These are phyloP conservation scores for Creontiades dilutus DNA, from an alignment of 2,888 invertebrate species.

Conservation along the genomic window DNA sequence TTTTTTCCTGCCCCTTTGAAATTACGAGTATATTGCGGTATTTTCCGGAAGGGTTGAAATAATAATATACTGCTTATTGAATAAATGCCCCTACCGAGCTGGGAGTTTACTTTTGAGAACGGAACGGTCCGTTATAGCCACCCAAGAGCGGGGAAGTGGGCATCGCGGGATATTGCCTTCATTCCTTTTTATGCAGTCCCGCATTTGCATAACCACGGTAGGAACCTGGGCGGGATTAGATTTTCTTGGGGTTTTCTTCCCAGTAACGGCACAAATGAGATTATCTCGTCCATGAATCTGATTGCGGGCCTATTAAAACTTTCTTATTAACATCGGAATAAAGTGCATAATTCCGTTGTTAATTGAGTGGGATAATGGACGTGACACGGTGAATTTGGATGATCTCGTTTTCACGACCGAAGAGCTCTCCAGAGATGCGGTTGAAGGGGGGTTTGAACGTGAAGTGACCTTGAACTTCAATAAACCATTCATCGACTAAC, in stretches of 20 bases:
- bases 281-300: constrained; percentile 13
- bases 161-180: constrained; percentile 11
- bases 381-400: neutral
- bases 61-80: constrained; percentile 39
- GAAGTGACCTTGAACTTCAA: too few relatives aligned
- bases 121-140: constrained; percentile 2
- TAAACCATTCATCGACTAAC: too few relatives aligned
- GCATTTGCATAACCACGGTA: constrained; percentile 17
- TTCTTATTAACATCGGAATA: constrained; percentile 24
- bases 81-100: neutral
- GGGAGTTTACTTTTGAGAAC: constrained; percentile 1
- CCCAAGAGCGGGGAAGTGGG: neutral
- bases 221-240: constrained; percentile 23
- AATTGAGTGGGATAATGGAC: neutral
- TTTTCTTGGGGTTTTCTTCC: neutral
- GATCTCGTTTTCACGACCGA: neutral
- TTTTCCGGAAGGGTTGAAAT: neutral
- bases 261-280: neutral
- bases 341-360: constrained; percentile 7
- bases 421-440: too few relatives aligned
- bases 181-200: constrained; percentile 17
- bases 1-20: neutral
- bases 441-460: too few relatives aligned
- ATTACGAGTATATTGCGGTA: constrained; percentile 26
- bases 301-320: neutral